phyloP scores from a whole-genome alignment of 64 coral and sea anemone species.

The Actinia tenebrosa region DNA sequence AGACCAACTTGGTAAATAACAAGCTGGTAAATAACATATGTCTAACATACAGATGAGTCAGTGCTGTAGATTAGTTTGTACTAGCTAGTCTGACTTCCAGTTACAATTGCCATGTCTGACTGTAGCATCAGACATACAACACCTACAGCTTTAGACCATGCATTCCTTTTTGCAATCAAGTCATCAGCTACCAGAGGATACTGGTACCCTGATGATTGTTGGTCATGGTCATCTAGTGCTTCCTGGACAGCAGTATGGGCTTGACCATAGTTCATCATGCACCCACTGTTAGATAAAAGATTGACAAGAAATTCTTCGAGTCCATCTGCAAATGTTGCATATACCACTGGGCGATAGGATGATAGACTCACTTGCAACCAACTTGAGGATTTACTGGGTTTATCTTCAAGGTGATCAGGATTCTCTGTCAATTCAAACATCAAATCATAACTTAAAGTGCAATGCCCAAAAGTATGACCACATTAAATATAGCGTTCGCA shows the following conservation, averaged over 20 bases:
- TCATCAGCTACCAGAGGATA: slow-evolving; percentile 19
- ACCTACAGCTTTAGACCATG: slow-evolving; percentile 43
- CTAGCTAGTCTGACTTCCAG: slow-evolving; percentile 4
- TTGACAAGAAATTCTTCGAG: slow-evolving; percentile 30
- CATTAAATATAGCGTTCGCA: too few species aligned
- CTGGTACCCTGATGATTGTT: not conserved
- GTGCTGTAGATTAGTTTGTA: not conserved
- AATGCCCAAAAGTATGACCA: too few species aligned
- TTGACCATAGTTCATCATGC: slow-evolving; percentile 12
- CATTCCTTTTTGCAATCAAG: slow-evolving; percentile 39
- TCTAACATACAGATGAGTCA: too few species aligned
- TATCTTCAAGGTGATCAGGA: not conserved
- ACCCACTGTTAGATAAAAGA: slow-evolving; percentile 26
- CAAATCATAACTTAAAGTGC: too few species aligned
- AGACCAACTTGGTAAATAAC: too few species aligned
- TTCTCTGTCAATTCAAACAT: not conserved
- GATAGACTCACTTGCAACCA: slow-evolving; percentile 31
- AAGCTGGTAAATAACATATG: too few species aligned
- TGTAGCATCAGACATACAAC: slow-evolving; percentile 34
- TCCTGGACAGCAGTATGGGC: not conserved
- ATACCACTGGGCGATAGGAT: slow-evolving; percentile 19
- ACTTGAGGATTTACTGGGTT: not conserved
- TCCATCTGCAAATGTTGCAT: slow-evolving; percentile 37
- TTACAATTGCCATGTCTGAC: slow-evolving; percentile 32
- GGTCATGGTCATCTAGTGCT: not conserved